A percentile compares a stretch with the other conserved stretches of the same genome.
phyloP scores from a whole-genome alignment of 2,113 vertebrate genomes.

The Gambusia holbrooki region DNA sequence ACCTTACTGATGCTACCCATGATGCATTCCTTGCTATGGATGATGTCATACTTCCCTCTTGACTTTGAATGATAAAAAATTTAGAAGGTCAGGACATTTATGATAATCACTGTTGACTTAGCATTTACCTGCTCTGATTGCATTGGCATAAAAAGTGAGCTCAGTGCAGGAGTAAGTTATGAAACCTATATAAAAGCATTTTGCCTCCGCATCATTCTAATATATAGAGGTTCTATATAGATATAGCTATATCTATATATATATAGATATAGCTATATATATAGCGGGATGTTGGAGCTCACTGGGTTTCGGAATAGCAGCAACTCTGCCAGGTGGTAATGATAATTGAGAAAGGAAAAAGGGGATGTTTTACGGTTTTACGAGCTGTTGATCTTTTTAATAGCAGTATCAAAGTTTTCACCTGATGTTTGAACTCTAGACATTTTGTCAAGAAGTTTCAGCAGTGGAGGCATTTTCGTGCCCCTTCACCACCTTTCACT shows the following conservation, averaged over 20 bases:
- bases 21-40: constrained; percentile 10
- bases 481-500: not conserved
- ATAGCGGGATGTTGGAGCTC: constrained; percentile 25
- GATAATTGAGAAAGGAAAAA: constrained; percentile 25
- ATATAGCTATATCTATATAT: no score
- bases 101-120: constrained; percentile 12
- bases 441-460: no score
- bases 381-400: no score
- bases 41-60: constrained; percentile 14
- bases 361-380: not conserved
- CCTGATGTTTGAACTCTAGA: no score
- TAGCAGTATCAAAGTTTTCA: no score
- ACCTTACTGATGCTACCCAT: constrained; percentile 13
- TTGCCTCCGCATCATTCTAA: not conserved
- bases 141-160: constrained; percentile 8
- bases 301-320: constrained; percentile 13
- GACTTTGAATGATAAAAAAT: constrained; percentile 13
- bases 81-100: constrained; percentile 11
- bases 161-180: not conserved
- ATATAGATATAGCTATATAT: no score
- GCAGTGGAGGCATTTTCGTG: no score
- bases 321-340: constrained; percentile 18
- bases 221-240: no score
- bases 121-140: constrained; percentile 14
- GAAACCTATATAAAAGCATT: constrained; percentile 7